A percentile compares a stretch with the other conserved stretches of the same genome.
These are phyloP conservation scores for Drosophila ezoana DNA, from an alignment of 2,888 invertebrate genomes.

Conservation along the genomic window DNA sequence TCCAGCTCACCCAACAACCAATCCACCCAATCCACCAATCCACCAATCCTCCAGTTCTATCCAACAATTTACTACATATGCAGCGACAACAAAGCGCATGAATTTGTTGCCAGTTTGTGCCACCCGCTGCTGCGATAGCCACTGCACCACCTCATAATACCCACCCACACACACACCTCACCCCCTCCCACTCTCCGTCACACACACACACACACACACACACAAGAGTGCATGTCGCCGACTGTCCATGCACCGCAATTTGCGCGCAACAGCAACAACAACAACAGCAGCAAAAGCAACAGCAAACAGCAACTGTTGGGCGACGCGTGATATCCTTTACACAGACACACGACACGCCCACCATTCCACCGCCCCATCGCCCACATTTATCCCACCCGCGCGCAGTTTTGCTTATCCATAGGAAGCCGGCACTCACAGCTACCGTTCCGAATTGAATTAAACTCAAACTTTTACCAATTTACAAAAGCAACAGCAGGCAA, in stretches of 20 bases:
- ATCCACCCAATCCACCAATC: constrained; percentile 16
- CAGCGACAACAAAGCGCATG: constrained; percentile 66
- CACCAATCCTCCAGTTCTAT: constrained; percentile 32
- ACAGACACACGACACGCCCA: constrained; percentile 42
- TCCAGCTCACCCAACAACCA: constrained; percentile 11
- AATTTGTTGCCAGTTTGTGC: constrained; percentile 67
- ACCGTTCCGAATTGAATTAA: constrained; percentile 84
- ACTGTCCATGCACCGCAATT: constrained; percentile 76
- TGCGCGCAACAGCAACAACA: constrained; percentile 59
- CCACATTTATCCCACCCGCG: background rate
- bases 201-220: background rate
- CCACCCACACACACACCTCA: background rate
- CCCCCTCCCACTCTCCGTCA: constrained; percentile 9
- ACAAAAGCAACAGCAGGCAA: constrained; percentile 74
- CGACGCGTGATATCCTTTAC: constrained; percentile 72
- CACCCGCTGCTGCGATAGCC: constrained; percentile 47
- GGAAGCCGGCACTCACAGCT: constrained; percentile 81
- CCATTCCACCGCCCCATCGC: background rate
- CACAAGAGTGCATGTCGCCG: constrained; percentile 50
- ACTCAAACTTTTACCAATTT: constrained; percentile 82
- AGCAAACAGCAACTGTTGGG: constrained; percentile 54
- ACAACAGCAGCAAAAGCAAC: constrained; percentile 11
- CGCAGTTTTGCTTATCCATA: constrained; percentile 66
- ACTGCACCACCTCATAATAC: background rate
- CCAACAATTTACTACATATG: constrained; percentile 51